These are phyloP conservation scores for Porites lutea DNA, from an alignment of 64 coral and sea anemone species.

Conservation along the genomic window DNA sequence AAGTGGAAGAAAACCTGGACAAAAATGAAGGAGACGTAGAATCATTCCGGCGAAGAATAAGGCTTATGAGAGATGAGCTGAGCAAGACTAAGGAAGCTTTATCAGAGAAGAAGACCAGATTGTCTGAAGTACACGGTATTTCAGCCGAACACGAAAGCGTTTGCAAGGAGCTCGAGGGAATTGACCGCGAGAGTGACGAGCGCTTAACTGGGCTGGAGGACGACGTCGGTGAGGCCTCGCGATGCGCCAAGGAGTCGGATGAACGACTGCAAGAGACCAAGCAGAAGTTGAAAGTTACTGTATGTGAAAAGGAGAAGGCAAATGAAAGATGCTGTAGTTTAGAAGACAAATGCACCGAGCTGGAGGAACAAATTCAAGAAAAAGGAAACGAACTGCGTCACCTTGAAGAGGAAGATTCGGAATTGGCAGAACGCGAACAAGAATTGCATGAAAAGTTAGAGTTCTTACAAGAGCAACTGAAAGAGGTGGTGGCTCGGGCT, in stretches of 20 bases:
- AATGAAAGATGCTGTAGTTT: background rate
- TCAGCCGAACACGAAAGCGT: constrained; percentile 7
- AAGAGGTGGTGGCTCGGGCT: constrained; percentile 49
- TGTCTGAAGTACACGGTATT: background rate
- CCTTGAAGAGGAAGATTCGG: constrained; percentile 34
- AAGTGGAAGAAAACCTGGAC: constrained; percentile 38
- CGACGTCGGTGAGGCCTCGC: background rate
- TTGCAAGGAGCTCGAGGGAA: constrained; percentile 58
- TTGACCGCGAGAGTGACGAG: constrained; percentile 60
- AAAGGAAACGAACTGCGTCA: background rate
- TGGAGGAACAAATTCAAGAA: constrained; percentile 26
- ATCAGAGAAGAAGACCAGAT: background rate
- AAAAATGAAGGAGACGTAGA: constrained; percentile 63
- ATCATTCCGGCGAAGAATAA: constrained; percentile 68
- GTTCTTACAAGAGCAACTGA: constrained; percentile 53
- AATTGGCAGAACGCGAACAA: constrained; percentile 29
- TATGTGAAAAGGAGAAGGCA: constrained; percentile 54
- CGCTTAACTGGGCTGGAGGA: constrained; percentile 43
- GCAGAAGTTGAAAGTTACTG: constrained; percentile 57
- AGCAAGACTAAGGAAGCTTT: background rate
- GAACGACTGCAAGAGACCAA: constrained; percentile 42
- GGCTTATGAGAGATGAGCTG: constrained; percentile 47
- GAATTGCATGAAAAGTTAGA: constrained; percentile 49
- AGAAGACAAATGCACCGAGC: background rate
- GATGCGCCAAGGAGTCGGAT: constrained; percentile 37